Evolutionary conservation across 2,888 invertebrate species (phyloP).

Genomic region (Lithophane ornitopus): DNA sequence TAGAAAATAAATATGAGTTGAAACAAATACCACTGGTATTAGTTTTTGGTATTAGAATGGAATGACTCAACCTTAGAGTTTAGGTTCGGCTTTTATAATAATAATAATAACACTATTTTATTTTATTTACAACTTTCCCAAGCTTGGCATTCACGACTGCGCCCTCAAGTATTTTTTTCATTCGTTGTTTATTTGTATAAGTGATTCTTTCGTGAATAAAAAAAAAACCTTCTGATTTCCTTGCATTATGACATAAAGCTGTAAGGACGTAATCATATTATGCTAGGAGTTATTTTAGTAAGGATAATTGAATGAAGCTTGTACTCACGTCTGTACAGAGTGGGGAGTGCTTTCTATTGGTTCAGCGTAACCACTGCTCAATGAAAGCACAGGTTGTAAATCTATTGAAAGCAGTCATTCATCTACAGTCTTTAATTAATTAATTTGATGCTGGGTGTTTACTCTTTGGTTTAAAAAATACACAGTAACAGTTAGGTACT

Average conservation of each 20-base stretch:
- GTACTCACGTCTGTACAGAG: slow-evolving; percentile 16
- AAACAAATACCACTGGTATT: too few species aligned
- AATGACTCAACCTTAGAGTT: too few species aligned
- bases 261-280: slow-evolving; percentile 60
- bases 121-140: not conserved
- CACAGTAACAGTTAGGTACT: not conserved
- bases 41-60: too few species aligned
- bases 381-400: not conserved
- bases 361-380: not conserved
- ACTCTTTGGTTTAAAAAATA: not conserved
- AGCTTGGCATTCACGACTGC: not conserved
- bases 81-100: too few species aligned
- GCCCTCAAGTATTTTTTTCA: not conserved
- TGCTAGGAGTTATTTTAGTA: slow-evolving; percentile 59
- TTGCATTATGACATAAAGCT: slow-evolving; percentile 4
- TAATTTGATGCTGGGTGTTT: not conserved
- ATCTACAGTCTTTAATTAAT: not conserved
- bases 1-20: too few species aligned
- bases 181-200: not conserved
- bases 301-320: slow-evolving; percentile 59
- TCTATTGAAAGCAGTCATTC: not conserved
- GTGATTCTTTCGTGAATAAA: not conserved
- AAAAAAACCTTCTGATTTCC: not conserved
- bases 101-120: not conserved
- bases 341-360: not conserved